A percentile compares a stretch with the other conserved stretches of the same genome.
These are phyloP conservation scores for Hirtodrosophila duncani DNA, from an alignment of 2,888 invertebrate species.

Conservation along the genomic window DNA sequence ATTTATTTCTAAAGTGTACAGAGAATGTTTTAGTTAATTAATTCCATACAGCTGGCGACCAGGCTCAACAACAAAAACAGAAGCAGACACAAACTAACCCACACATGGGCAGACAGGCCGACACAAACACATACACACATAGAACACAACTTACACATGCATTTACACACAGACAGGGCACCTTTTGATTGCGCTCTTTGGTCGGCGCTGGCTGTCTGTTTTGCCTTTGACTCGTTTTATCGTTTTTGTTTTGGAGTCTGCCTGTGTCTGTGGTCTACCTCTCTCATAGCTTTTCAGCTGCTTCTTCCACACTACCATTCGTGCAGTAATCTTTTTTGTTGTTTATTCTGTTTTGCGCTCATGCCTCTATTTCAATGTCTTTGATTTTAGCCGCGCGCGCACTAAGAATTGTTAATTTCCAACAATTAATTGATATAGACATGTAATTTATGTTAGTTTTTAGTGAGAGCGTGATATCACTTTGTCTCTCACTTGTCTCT, in stretches of 20 bases:
- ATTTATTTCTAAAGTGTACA: too few relatives aligned
- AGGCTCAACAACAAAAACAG: constrained; percentile 27
- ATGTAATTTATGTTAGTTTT: constrained; percentile 41
- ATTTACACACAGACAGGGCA: constrained; percentile 23
- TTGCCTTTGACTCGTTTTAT: constrained; percentile 44
- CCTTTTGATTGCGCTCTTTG: constrained; percentile 37
- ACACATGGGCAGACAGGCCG: too few relatives aligned
- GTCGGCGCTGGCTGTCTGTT: too few relatives aligned
- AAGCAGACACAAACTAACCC: too few relatives aligned
- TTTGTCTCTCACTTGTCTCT: constrained; percentile 1
- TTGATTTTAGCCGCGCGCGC: constrained; percentile 67
- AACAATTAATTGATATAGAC: constrained; percentile 40
- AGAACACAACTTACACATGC: constrained; percentile 6
- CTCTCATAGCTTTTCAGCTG: constrained; percentile 22
- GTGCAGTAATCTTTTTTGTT: constrained; percentile 52
- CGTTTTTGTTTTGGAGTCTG: constrained; percentile 50
- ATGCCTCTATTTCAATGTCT: constrained; percentile 31
- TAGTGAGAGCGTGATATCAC: too few relatives aligned
- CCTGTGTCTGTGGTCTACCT: constrained; percentile 34
- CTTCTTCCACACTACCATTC: too few relatives aligned
- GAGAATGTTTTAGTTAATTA: too few relatives aligned
- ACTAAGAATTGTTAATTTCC: constrained; percentile 46
- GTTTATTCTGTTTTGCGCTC: constrained; percentile 46
- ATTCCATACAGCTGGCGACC: too few relatives aligned
- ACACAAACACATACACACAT: constrained; percentile 20